phyloP scores from a whole-genome alignment of 2,888 invertebrate species.

The Ophraella communa region DNA sequence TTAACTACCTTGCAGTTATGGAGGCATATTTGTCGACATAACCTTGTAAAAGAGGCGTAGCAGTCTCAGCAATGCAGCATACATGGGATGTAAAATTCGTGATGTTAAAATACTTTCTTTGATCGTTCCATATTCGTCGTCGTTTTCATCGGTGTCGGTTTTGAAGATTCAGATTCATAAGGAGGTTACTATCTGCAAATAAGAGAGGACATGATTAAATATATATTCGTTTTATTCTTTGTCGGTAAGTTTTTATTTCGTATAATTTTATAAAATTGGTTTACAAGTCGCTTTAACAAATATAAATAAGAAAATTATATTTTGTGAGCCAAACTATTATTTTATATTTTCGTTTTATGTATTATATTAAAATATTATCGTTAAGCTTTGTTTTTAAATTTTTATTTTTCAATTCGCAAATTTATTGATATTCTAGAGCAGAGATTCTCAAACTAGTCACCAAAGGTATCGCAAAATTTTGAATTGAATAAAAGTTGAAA shows the following conservation, averaged over 20 bases:
- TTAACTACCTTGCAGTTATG: background rate
- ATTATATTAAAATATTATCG: too few species aligned
- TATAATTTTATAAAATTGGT: background rate
- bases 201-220: slow-evolving; percentile 14
- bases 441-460: too few species aligned
- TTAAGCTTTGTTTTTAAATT: too few species aligned
- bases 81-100: slow-evolving; percentile 11
- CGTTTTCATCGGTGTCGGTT: background rate
- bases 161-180: background rate
- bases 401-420: too few species aligned
- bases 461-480: too few species aligned
- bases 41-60: slow-evolving; percentile 6
- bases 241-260: slow-evolving; percentile 17
- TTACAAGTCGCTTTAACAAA: background rate
- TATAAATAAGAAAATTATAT: too few species aligned
- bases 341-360: too few species aligned
- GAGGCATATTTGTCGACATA: background rate
- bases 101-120: slow-evolving; percentile 13
- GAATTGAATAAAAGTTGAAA: too few species aligned
- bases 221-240: slow-evolving; percentile 14
- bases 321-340: too few species aligned
- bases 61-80: background rate
- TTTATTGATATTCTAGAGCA: too few species aligned
- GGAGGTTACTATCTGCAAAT: background rate
- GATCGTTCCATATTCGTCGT: slow-evolving; percentile 13